These are phyloP conservation scores for Austrolebias charrua DNA, from an alignment of 2,797 vertebrate genomes.

Conservation along the genomic window DNA sequence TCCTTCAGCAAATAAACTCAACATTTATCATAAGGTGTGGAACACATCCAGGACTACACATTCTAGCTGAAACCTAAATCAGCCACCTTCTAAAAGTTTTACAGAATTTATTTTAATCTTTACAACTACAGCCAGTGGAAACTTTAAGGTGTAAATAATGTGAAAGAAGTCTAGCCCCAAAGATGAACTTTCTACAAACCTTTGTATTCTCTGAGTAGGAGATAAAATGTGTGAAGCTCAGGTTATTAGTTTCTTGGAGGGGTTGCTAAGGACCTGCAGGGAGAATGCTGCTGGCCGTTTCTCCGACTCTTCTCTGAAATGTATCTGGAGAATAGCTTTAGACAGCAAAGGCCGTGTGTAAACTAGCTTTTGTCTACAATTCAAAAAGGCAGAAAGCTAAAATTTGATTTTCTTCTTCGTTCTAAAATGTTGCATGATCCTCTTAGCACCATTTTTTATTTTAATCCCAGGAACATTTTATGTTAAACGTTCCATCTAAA, in stretches of 20 bases:
- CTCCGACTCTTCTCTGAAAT: constrained; percentile 45
- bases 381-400: constrained; percentile 30
- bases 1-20: constrained; percentile 79
- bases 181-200: not conserved
- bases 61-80: not conserved
- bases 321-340: constrained; percentile 61
- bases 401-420: not conserved
- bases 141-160: not conserved
- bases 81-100: not conserved
- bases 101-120: not conserved
- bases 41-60: not conserved
- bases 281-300: constrained; percentile 51
- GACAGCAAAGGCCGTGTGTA: constrained; percentile 54
- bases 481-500: too few species aligned
- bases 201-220: not conserved
- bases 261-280: constrained; percentile 66
- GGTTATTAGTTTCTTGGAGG: constrained; percentile 25
- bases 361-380: constrained; percentile 38
- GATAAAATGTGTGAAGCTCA: constrained; percentile 1
- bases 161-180: not conserved
- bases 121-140: not conserved
- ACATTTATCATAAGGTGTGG: constrained; percentile 79
- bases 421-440: too few species aligned
- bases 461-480: too few species aligned
- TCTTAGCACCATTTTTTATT: too few species aligned